Evolutionary conservation across 2,797 vertebrate genomes (phyloP).

Genomic region (Oophaga sylvatica): DNA sequence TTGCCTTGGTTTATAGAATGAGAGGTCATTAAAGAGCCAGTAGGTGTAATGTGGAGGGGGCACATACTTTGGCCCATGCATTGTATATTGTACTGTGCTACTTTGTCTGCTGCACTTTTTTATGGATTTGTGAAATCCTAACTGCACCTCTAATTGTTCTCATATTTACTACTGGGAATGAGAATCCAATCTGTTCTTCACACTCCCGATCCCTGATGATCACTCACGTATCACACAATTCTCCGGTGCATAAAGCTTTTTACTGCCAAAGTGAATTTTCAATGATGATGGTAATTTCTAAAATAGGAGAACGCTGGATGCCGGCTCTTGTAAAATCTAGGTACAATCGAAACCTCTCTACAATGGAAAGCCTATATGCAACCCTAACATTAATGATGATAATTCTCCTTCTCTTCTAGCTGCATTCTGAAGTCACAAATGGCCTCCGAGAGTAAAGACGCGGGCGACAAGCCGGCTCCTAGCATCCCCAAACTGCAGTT

Average conservation of each 20-base stretch:
- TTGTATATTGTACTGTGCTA: too few species aligned
- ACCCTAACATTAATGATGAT: background rate
- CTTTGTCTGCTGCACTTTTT: background rate
- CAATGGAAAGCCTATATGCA: background rate
- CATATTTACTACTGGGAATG: background rate
- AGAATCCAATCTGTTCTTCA: background rate
- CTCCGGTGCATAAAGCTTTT: background rate
- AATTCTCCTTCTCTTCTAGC: background rate
- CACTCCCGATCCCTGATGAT: background rate
- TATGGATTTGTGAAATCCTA: background rate
- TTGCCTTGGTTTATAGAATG: too few species aligned
- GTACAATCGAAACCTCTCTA: background rate
- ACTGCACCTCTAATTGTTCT: background rate
- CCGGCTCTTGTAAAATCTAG: background rate
- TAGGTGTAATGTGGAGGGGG: too few species aligned
- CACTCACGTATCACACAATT: background rate
- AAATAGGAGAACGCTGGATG: background rate
- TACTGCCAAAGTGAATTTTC: background rate
- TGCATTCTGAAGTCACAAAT: constrained; percentile 65
- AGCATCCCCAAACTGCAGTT: constrained; percentile 85
- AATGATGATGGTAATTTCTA: background rate
- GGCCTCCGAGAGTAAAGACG: constrained; percentile 71
- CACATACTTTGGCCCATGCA: too few species aligned
- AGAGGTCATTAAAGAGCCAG: too few species aligned
- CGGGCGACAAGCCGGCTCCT: constrained; percentile 47